Percentiles rank a stretch among this genome's conserved stretches.
phyloP scores from a whole-genome alignment of 2,888 invertebrate genomes.

The Nipponacmea schrenckii region DNA sequence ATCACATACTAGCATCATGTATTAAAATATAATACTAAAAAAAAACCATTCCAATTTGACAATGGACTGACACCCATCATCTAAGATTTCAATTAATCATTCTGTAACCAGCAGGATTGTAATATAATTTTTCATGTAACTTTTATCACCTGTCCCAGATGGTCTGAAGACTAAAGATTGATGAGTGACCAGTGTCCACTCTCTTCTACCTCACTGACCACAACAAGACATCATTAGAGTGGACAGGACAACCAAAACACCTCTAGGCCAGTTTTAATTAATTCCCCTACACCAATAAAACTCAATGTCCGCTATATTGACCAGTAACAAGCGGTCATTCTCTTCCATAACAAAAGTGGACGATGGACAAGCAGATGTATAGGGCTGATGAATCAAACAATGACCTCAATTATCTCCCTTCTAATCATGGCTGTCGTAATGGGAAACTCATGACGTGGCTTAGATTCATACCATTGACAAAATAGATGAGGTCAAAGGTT shows the following conservation, averaged over 20 bases:
- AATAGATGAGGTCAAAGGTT: constrained; percentile 2
- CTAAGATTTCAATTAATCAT: too few relatives aligned
- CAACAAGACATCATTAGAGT: constrained; percentile 8
- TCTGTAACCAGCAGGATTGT: too few relatives aligned
- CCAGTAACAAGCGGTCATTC: background rate
- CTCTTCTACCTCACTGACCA: background rate
- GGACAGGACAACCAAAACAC: constrained; percentile 17
- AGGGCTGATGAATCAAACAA: background rate
- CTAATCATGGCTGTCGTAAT: background rate
- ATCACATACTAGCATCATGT: too few relatives aligned
- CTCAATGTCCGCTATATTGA: background rate
- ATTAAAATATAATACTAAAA: too few relatives aligned
- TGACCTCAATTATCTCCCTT: background rate
- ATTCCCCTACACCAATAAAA: constrained; percentile 16
- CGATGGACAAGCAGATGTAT: background rate
- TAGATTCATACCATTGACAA: constrained; percentile 6
- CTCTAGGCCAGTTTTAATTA: constrained; percentile 26
- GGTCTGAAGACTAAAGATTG: background rate
- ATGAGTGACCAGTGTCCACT: constrained; percentile 8
- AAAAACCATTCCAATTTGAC: too few relatives aligned
- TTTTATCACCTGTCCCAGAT: constrained; percentile 6
- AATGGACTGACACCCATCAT: too few relatives aligned
- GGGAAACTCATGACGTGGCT: background rate
- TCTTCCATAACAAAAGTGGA: constrained; percentile 2
- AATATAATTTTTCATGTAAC: too few relatives aligned